Evolutionary conservation across 2,888 invertebrate species (phyloP).

Genomic region (Sminthurinus aureus): DNA sequence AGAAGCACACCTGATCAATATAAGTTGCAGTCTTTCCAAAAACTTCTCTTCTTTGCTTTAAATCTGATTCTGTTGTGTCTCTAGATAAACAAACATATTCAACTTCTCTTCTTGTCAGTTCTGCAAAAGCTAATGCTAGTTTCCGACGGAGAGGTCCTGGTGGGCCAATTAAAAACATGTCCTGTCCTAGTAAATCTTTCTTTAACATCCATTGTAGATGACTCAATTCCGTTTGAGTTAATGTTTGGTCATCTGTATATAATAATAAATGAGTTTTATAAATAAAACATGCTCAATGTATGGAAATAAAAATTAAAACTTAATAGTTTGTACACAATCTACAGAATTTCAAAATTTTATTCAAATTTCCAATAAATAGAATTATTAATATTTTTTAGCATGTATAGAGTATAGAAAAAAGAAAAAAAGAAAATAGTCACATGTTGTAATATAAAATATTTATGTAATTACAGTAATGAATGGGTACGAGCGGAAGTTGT

Average conservation of each 20-base stretch:
- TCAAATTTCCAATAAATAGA: no score
- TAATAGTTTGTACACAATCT: neutral
- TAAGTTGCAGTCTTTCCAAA: constrained; percentile 85
- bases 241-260: constrained; percentile 31
- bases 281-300: no score
- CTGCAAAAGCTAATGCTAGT: constrained; percentile 86
- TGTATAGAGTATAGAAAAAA: neutral
- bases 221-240: constrained; percentile 49
- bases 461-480: constrained; percentile 50
- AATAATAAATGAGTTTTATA: no score
- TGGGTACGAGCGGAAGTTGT: constrained; percentile 45
- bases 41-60: constrained; percentile 95
- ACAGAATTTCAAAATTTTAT: neutral
- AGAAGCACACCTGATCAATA: constrained; percentile 91
- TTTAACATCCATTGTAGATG: constrained; percentile 92
- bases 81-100: constrained; percentile 94
- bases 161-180: constrained; percentile 91
- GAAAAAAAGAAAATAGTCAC: neutral
- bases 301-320: no score
- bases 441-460: neutral
- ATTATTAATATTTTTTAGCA: constrained; percentile 4
- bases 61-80: constrained; percentile 96
- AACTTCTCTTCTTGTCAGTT: constrained; percentile 86
- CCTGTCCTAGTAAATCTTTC: constrained; percentile 90
- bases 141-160: constrained; percentile 85